phyloP scores from a whole-genome alignment of 2,797 vertebrate species.

The Phrynocephalus guinanensis region DNA sequence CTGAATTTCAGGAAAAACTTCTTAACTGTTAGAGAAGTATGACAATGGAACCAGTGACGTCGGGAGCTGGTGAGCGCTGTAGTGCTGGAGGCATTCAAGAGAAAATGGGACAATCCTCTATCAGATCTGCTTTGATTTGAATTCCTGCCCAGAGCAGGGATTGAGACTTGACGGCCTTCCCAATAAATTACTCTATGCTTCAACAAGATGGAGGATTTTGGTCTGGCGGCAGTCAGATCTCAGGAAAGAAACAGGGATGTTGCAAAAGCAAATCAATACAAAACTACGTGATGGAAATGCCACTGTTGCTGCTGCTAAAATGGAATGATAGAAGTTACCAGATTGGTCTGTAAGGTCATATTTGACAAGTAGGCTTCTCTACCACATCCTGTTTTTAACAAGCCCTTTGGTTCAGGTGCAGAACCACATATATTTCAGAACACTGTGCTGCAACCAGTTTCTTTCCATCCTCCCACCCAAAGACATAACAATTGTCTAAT shows the following conservation, averaged over 20 bases:
- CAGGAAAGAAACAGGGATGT: neutral
- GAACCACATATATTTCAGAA: neutral
- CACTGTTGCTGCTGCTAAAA: neutral
- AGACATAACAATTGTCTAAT: neutral
- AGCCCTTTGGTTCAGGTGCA: neutral
- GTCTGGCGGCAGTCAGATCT: neutral
- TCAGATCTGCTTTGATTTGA: too few species aligned
- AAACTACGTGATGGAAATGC: neutral
- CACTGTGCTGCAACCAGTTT: neutral
- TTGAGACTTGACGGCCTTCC: too few species aligned
- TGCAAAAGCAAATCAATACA: neutral
- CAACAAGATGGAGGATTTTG: too few species aligned
- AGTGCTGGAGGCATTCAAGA: too few species aligned
- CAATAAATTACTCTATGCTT: too few species aligned
- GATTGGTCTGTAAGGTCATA: neutral
- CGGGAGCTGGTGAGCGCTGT: too few species aligned
- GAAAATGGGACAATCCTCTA: too few species aligned
- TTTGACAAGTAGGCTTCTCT: neutral
- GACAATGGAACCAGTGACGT: too few species aligned
- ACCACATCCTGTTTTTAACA: slow-evolving; percentile 34
- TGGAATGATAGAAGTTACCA: neutral
- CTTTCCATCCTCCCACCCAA: neutral
- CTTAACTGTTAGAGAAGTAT: too few species aligned
- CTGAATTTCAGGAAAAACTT: too few species aligned
- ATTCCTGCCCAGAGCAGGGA: too few species aligned